Percentiles rank a stretch among this genome's conserved stretches.
Conservation (phyloP, 2,888 invertebrate genomes). For the Drosophila hawaiiensis region DNA sequence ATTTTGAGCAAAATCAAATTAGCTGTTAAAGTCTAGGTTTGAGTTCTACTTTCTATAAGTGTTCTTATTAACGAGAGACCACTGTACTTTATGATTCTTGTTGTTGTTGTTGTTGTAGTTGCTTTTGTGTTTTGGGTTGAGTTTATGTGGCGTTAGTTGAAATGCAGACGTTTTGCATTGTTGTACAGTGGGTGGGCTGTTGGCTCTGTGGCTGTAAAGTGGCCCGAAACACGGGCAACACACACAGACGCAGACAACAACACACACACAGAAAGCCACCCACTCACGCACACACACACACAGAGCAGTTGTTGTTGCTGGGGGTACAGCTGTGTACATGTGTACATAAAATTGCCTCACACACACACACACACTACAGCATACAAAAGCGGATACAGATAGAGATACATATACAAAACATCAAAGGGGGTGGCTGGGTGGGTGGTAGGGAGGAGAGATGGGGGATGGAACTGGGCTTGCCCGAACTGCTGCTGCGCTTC, state of each 20-base stretch:
- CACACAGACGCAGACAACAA: conserved; percentile 14
- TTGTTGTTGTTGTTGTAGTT: conserved; percentile 43
- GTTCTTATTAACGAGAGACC: not conserved
- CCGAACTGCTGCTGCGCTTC: conserved; percentile 50
- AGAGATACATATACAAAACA: conserved; percentile 55
- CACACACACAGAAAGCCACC: conserved; percentile 5
- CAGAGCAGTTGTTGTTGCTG: conserved; percentile 32
- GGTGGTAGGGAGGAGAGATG: not conserved
- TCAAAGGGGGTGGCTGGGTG: conserved; percentile 9
- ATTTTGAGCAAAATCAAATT: not conserved
- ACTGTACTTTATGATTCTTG: not conserved
- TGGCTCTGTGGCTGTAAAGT: conserved; percentile 73
- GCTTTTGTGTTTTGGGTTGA: conserved; percentile 62
- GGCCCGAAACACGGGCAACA: conserved; percentile 67
- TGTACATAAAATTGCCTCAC: conserved; percentile 61
- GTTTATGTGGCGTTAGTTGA: conserved; percentile 62
- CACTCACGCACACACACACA: conserved; percentile 9
- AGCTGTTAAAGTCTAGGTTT: not conserved
- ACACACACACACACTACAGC: conserved; percentile 45
- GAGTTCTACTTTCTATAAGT: too few species aligned
- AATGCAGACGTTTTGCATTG: conserved; percentile 80
- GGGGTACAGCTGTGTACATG: conserved; percentile 72
- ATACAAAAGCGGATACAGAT: conserved; percentile 75
- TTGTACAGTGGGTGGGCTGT: conserved; percentile 61
- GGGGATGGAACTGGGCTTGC: conserved; percentile 9